phyloP scores from a whole-genome alignment of 2,113 vertebrate species.

The Bubo blakistoni region DNA sequence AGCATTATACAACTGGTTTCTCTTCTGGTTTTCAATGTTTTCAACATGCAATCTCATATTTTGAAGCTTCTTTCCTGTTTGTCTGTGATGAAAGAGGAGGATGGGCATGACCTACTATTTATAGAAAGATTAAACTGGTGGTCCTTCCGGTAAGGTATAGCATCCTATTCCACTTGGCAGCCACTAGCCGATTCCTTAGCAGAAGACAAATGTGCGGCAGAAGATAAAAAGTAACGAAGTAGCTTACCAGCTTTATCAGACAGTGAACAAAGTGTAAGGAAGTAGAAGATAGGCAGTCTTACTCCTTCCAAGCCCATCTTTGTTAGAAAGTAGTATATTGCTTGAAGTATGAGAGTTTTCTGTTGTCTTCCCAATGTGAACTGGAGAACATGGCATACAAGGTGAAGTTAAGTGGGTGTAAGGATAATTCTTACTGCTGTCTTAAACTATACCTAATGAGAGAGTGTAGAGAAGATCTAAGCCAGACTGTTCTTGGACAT shows the following conservation, averaged over 20 bases:
- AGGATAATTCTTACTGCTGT: neutral
- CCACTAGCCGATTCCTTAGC: neutral
- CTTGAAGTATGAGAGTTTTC: neutral
- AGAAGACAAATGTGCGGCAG: neutral
- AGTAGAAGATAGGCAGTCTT: neutral
- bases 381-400: neutral
- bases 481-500: neutral
- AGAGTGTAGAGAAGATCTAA: neutral
- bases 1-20: neutral
- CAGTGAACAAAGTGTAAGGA: neutral
- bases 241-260: neutral
- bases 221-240: neutral
- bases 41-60: neutral
- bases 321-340: neutral
- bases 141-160: neutral
- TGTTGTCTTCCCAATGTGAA: neutral
- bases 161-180: neutral
- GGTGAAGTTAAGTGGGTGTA: neutral
- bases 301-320: neutral
- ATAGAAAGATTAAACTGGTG: neutral
- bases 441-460: neutral
- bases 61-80: neutral
- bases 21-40: neutral
- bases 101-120: neutral
- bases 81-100: neutral